Evolutionary conservation across 2,888 invertebrate species (phyloP).

Genomic region (Acheta domesticus): DNA sequence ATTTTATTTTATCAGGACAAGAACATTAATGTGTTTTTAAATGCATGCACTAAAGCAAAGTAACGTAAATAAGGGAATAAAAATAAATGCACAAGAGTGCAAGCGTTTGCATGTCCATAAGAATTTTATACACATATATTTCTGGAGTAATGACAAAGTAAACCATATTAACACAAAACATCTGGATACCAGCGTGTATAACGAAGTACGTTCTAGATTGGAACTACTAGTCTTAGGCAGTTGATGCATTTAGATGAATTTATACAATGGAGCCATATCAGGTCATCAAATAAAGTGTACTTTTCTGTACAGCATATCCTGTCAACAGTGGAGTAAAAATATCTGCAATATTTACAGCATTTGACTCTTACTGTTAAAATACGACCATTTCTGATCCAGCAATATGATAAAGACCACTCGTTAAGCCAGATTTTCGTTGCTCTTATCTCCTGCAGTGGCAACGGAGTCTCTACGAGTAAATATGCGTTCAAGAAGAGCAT

Average conservation of each 20-base stretch:
- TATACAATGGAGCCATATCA: too few relatives aligned
- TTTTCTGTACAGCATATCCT: not conserved
- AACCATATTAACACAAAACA: not conserved
- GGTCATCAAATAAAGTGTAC: not conserved
- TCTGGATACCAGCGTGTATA: not conserved
- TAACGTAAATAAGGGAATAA: too few relatives aligned
- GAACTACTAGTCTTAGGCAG: not conserved
- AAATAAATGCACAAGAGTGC: too few relatives aligned
- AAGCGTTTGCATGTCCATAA: not conserved
- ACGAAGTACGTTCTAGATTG: not conserved
- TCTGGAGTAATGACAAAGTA: not conserved
- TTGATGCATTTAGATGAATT: not conserved
- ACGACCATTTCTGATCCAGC: not conserved
- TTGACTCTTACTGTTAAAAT: conserved; percentile 2
- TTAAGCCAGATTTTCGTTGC: not conserved
- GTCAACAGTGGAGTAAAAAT: conserved; percentile 11
- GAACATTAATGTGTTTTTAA: too few relatives aligned
- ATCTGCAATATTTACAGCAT: not conserved
- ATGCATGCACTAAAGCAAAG: too few relatives aligned
- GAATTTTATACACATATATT: not conserved
- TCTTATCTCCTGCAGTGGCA: not conserved
- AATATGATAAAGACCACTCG: not conserved
- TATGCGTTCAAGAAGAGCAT: not conserved
- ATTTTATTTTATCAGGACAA: too few relatives aligned
- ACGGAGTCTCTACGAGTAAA: conserved; percentile 5